Base-by-base conservation (phyloP, 2,888 invertebrate species). In the Terebella lapidaria region DNA sequence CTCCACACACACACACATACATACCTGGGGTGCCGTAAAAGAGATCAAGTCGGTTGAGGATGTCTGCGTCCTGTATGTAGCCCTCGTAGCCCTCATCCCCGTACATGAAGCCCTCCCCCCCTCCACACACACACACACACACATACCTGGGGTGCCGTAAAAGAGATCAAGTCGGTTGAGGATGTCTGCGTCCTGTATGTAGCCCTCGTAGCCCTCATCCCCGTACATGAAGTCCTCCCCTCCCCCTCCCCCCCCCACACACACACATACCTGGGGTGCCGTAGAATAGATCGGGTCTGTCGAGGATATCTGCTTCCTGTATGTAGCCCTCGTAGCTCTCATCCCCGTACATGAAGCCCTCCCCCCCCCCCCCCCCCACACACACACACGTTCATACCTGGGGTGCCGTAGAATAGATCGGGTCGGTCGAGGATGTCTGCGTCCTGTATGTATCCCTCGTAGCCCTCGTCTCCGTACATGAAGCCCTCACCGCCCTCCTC, bases 131-230 rank as follows among this genome's bases (percentile, higher is more conserved):
- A n/a, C n/a, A n/a, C n/a, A n/a, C n/a, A n/a, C n/a, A n/a, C n/a
- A n/a, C n/a, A n/a, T 55, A 55, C 55, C 55, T 55, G 55, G 35
- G 3, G 60, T 63, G 30, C 73, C 74, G 61, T 78, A 78, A 67
- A 77, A 78, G 28, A 79, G 73, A 28, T 79, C 78, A 0, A 76
- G 77, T 54, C 75, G 59, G 66, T 79, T 77, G 20, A 79, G 71
- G n/a, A 78, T 75, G 61, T 78, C 78, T 2, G 78, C 70, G 57
- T 79, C 79, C 57, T 78, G 78, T 35, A 79, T 70, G 66, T 77
- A 79, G 1, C 75, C 72, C 51, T 75, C 76, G 47, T 74, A 72
- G 5, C 64, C 68, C 28, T 77, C 77, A 52, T 74, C 74, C 4
- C 73, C 72, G 59, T 76, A 76, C 72, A 75, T 72, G 67, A 72